phyloP scores from a whole-genome alignment of 2,113 vertebrate genomes.

The Spilogale gracilis region DNA sequence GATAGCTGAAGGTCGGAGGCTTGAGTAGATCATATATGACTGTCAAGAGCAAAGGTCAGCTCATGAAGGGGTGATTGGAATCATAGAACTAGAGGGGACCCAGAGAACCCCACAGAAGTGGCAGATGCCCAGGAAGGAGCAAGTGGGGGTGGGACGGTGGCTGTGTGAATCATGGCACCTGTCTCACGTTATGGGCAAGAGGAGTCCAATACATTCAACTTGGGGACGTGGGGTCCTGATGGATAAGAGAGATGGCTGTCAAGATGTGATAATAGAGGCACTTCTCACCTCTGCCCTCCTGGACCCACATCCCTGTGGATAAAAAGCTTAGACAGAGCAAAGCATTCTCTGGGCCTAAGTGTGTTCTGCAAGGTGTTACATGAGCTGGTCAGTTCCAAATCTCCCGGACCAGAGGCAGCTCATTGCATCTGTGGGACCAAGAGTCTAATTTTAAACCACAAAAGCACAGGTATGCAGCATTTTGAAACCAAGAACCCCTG shows the following conservation, averaged over 20 bases:
- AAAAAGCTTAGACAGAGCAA: neutral
- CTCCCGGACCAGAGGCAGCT: neutral
- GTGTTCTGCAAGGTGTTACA: neutral
- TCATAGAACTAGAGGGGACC: neutral
- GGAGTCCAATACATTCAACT: neutral
- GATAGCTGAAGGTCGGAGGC: neutral
- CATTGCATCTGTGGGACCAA: neutral
- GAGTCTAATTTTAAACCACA: neutral
- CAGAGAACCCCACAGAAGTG: neutral
- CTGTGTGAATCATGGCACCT: fast-evolving
- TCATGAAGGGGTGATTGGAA: neutral
- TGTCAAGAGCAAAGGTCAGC: neutral
- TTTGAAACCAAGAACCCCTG: neutral
- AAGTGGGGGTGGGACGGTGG: fast-evolving
- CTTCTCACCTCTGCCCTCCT: neutral
- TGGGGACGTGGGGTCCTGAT: neutral
- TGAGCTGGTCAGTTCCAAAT: neutral
- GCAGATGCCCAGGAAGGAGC: neutral
- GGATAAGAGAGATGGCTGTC: neutral
- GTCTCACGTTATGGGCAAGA: neutral
- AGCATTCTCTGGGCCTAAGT: neutral
- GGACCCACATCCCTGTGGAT: neutral
- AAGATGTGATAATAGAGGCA: neutral
- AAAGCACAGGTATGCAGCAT: neutral
- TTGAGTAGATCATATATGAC: neutral